Conservation (phyloP, 1,140 invertebrate genomes). For the Drosophila burlai region DNA sequence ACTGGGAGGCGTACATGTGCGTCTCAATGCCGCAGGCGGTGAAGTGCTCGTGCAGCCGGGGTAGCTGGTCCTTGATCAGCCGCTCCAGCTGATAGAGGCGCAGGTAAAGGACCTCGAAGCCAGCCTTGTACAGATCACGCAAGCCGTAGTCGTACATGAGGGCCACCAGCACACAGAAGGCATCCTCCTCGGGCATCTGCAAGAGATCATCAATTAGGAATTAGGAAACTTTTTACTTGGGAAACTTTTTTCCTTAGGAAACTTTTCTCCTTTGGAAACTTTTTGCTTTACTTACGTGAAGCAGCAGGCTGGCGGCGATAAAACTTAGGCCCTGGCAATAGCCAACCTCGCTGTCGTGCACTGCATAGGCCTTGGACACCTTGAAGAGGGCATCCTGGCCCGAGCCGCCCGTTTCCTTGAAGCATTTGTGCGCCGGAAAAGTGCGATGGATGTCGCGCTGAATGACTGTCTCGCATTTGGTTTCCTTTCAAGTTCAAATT, state of each 20-base stretch:
- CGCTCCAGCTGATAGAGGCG: slow-evolving; percentile 98
- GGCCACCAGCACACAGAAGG: slow-evolving; percentile 97
- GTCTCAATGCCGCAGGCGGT: slow-evolving; percentile 96
- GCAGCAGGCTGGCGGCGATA: slow-evolving; percentile 95
- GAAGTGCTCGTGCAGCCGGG: slow-evolving; percentile 96
- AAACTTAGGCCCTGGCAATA: slow-evolving; percentile 99
- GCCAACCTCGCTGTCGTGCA: slow-evolving; percentile 98
- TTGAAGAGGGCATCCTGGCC: slow-evolving; percentile 97
- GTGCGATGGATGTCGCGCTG: slow-evolving; percentile 98
- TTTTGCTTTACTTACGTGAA: slow-evolving; percentile 92
- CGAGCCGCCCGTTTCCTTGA: slow-evolving; percentile 94
- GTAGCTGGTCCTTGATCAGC: slow-evolving; percentile 94
- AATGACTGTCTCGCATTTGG: slow-evolving; percentile 94
- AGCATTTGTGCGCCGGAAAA: slow-evolving; percentile 99
- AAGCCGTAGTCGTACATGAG: slow-evolving; percentile 99
- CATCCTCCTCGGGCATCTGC: slow-evolving; percentile 99
- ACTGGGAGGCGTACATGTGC: slow-evolving; percentile 99
- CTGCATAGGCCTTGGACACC: slow-evolving; percentile 98
- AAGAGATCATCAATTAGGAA: too few relatives aligned
- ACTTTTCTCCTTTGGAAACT: background rate
- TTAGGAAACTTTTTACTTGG: slow-evolving; percentile 84
- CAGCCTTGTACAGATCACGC: slow-evolving; percentile 97
- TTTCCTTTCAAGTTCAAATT: slow-evolving; percentile 60
- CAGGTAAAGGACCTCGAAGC: slow-evolving; percentile 98
- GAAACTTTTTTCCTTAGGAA: background rate